Conservation (phyloP, 2,797 vertebrate genomes). For the Hapalemur alaotrensis region DNA sequence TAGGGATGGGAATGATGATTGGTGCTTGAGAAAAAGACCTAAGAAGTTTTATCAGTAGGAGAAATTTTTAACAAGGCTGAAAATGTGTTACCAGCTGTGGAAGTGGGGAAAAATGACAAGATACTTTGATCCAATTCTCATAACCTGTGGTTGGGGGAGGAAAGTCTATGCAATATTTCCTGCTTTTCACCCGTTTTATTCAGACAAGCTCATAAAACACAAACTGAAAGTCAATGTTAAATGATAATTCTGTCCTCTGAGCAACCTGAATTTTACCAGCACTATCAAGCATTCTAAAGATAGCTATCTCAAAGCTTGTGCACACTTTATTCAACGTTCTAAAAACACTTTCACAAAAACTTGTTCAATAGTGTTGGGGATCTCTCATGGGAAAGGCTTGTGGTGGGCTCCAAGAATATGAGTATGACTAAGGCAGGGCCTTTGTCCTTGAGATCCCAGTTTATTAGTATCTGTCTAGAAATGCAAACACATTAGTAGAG, state of each 20-base stretch:
- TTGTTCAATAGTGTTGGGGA: neutral
- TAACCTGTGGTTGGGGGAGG: neutral
- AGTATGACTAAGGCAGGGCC: neutral
- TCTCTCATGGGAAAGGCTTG: neutral
- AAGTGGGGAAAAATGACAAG: neutral
- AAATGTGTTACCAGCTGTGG: slow-evolving; percentile 33
- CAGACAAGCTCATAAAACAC: slow-evolving; percentile 31
- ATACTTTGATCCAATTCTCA: slow-evolving; percentile 13
- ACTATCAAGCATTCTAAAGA: slow-evolving; percentile 1
- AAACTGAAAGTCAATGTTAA: slow-evolving; percentile 5
- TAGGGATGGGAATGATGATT: neutral
- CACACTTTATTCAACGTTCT: neutral
- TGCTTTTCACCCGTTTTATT: slow-evolving; percentile 39
- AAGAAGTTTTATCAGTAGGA: slow-evolving; percentile 39
- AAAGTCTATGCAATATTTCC: neutral
- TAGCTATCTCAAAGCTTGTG: neutral
- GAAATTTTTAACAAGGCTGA: slow-evolving; percentile 45
- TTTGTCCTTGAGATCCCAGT: neutral
- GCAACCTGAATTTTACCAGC: neutral
- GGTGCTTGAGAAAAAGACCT: neutral
- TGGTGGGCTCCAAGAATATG: neutral
- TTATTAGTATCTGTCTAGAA: slow-evolving; percentile 31
- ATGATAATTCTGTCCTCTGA: slow-evolving; percentile 10
- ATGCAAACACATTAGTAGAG: neutral
- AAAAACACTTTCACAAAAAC: slow-evolving; percentile 18